Evolutionary conservation across 2,797 vertebrate genomes (phyloP).

Genomic region (Lutjanus argentimaculatus): DNA sequence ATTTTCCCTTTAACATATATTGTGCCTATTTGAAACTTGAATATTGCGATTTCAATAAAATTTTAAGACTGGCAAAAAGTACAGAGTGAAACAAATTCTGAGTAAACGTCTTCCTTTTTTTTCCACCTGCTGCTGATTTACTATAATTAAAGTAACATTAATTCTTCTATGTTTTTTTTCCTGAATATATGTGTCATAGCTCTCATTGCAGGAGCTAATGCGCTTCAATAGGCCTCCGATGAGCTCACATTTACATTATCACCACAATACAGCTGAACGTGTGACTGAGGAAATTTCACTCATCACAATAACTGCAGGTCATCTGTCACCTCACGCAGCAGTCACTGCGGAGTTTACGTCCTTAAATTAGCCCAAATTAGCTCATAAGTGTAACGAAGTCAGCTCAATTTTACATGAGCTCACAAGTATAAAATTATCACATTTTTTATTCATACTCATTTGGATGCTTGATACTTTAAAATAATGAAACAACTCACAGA

Average conservation of each 20-base stretch:
- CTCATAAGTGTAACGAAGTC: not conserved
- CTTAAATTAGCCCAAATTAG: constrained; percentile 19
- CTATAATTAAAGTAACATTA: constrained; percentile 1
- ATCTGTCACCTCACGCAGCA: constrained; percentile 18
- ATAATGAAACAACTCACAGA: not conserved
- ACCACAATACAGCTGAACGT: not conserved
- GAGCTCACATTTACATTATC: not conserved
- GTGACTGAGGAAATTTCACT: constrained; percentile 28
- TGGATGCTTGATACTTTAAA: not conserved
- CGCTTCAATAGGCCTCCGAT: constrained; percentile 8
- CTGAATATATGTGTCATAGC: not conserved
- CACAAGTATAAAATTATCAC: not conserved
- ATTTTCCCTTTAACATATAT: too few relatives aligned
- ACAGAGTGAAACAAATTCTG: too few relatives aligned
- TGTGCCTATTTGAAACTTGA: too few relatives aligned
- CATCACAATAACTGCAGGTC: constrained; percentile 21
- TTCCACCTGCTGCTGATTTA: constrained; percentile 24
- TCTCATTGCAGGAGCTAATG: not conserved
- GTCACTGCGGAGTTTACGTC: not conserved
- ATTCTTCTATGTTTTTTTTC: not conserved
- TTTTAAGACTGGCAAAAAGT: too few relatives aligned
- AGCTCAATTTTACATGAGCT: not conserved
- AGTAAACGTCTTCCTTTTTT: not conserved
- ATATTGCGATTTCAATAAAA: too few relatives aligned
- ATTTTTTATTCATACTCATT: not conserved